Evolutionary conservation across 2,113 vertebrate species (phyloP).

Genomic region (Pachycephala philippinensis): DNA sequence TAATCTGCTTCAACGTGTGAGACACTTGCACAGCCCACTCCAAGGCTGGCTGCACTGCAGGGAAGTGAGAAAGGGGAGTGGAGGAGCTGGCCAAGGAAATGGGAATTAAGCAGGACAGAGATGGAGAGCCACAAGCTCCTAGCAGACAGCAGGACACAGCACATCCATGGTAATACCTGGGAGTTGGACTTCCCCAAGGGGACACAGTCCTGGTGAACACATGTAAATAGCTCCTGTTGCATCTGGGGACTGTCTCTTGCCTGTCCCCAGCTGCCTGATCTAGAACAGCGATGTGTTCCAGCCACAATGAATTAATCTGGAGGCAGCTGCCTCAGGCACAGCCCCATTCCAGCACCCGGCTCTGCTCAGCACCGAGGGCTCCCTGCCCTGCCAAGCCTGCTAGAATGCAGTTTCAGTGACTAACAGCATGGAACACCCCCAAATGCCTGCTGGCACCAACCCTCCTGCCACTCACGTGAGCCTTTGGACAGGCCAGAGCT

Average conservation of each 20-base stretch:
- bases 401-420: neutral
- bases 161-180: fast-evolving
- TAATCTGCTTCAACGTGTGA: neutral
- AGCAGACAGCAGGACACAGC: neutral
- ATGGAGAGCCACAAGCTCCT: neutral
- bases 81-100: neutral
- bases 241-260: neutral
- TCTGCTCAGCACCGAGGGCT: neutral
- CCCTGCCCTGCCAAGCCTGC: neutral
- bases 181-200: neutral
- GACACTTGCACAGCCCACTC: neutral
- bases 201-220: neutral
- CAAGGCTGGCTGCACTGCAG: neutral
- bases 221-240: neutral
- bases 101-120: neutral
- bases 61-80: neutral
- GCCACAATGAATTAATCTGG: neutral
- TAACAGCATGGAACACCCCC: neutral
- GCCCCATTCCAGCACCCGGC: neutral
- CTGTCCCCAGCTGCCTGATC: neutral
- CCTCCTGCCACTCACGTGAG: fast-evolving
- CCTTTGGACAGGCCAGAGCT: neutral
- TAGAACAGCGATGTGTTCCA: fast-evolving
- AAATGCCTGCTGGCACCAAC: neutral
- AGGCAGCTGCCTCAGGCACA: neutral